Percentiles rank a stretch among this genome's conserved stretches.
phyloP scores from a whole-genome alignment of 2,888 invertebrate genomes.

The Cryptosula pallasiana region DNA sequence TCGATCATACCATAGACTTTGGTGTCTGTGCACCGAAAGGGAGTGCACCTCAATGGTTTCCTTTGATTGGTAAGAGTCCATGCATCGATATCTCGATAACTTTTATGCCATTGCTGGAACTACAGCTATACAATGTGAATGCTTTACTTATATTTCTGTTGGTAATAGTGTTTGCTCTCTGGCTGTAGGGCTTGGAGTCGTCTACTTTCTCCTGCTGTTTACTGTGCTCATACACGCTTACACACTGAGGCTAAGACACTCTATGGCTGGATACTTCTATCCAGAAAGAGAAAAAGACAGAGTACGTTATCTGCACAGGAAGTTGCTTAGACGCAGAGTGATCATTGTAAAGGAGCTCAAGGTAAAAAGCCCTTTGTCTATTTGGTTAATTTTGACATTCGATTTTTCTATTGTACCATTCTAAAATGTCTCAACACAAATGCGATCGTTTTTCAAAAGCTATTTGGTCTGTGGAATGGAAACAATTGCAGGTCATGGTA shows the following conservation, averaged over 20 bases:
- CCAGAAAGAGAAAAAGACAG: slow-evolving; percentile 19
- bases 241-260: not conserved
- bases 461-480: no score
- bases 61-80: not conserved
- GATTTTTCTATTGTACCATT: no score
- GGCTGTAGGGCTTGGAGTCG: not conserved
- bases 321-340: not conserved
- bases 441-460: no score
- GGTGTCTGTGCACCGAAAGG: not conserved
- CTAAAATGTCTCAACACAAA: no score
- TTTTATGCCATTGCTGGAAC: no score
- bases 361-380: no score
- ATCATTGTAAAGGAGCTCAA: slow-evolving; percentile 14
- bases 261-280: slow-evolving; percentile 21
- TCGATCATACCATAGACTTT: slow-evolving; percentile 14
- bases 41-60: not conserved
- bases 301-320: not conserved
- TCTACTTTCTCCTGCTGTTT: not conserved
- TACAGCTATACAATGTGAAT: no score
- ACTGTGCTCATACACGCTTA: slow-evolving; percentile 3
- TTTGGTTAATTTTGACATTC: no score
- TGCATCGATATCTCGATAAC: no score
- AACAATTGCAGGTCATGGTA: no score
- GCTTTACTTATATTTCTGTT: no score
- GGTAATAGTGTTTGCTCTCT: no score